Base-by-base conservation (phyloP, 2,888 invertebrate genomes). In the Coelinius sp. region DNA sequence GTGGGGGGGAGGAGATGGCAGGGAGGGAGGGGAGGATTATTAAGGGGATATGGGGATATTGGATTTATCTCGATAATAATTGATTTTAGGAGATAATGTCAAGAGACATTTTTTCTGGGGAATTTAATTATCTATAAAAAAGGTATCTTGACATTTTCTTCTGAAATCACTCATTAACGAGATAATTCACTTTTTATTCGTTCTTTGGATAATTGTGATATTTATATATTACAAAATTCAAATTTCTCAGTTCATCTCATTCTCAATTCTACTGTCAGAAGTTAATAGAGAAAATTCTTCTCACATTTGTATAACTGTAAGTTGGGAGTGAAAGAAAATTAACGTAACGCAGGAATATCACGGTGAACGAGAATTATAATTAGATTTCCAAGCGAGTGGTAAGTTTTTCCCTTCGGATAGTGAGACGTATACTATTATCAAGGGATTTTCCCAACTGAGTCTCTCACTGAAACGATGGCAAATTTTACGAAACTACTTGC, bases 351-450 rank as follows among this genome's bases (percentile, higher is more conserved):
- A 49, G 22, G 53, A 25, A 53, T 63, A 56, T 68, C 46, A n/a
- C 27, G n/a, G 68, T 35, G 68, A 44, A 62, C 44, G 59, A 65
- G 41, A 59, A 65, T 49, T 70, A 70, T 70, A 70, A 70, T 70
- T 70, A 70, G 44, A 70, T 62, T 69, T 27, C 62, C n/a, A 20
- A 46, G 31, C 46, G 35, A 69, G 70, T 70, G 38, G 63, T 59
- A 70, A 64, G 52, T 69, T 70, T 70, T n/a, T n/a, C n/a, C 46
- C 10, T 17, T 14, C 25, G 35, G 24, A 22, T 22, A 41, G 20
- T 56, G 41, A 59, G 59, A 59, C 35, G 59, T 59, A 56, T 31
- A 31, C 59, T 14, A 59, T 59, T 59, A 59, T 59, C 59, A 59
- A 59, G 59, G 59, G 59, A 59, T 59, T 49, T 59, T 8, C 35